Evolutionary conservation across 2,113 vertebrate species (phyloP).

Genomic region (Melospiza melodia): DNA sequence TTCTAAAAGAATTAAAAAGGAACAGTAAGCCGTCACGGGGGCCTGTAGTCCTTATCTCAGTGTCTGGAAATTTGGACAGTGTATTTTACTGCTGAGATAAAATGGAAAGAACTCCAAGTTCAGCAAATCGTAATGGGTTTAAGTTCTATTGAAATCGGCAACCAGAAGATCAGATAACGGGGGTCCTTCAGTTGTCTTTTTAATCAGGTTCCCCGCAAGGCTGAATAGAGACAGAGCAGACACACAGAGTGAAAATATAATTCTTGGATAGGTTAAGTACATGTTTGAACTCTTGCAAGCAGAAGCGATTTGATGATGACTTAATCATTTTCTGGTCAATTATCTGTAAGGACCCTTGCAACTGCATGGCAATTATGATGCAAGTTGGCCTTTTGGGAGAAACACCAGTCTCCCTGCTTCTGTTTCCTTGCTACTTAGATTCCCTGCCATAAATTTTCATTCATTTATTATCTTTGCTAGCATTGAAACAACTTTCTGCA

Average conservation of each 20-base stretch:
- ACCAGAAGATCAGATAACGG: conserved; percentile 94
- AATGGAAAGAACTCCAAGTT: conserved; percentile 89
- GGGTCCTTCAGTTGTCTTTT: conserved; percentile 88
- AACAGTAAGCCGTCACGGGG: conserved; percentile 86
- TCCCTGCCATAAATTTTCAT: conserved; percentile 87
- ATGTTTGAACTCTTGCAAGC: conserved; percentile 98
- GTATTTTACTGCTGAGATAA: conserved; percentile 93
- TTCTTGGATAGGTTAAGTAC: conserved; percentile 99
- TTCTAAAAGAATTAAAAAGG: conserved; percentile 95
- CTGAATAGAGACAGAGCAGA: conserved; percentile 89
- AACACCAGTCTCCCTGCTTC: conserved; percentile 85
- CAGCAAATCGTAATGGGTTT: conserved; percentile 96
- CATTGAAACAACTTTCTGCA: conserved; percentile 86
- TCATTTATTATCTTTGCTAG: conserved; percentile 87
- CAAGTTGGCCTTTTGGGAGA: conserved; percentile 88
- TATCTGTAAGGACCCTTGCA: conserved; percentile 94
- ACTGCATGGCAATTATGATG: conserved; percentile 88
- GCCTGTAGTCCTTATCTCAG: conserved; percentile 90
- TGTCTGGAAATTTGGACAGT: conserved; percentile 93
- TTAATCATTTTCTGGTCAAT: conserved; percentile 99
- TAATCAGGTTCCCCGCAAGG: conserved; percentile 87
- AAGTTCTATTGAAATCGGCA: conserved; percentile 93
- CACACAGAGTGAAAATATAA: conserved; percentile 92
- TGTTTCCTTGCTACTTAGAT: conserved; percentile 85
- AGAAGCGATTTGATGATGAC: conserved; percentile 98